phyloP scores from a whole-genome alignment of 2,797 vertebrate genomes.

The Borostomias antarcticus region DNA sequence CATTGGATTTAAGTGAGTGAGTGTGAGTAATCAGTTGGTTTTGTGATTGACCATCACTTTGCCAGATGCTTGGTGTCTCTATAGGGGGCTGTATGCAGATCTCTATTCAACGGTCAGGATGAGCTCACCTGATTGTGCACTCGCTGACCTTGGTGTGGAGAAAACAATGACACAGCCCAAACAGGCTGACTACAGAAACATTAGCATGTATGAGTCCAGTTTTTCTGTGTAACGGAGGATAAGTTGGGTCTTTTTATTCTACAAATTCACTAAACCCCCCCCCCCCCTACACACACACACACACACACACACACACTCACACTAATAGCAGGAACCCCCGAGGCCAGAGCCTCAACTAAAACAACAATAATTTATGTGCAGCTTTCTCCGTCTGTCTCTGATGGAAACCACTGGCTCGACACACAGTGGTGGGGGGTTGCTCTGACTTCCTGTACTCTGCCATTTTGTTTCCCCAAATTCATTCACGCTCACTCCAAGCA shows the following conservation, averaged over 20 bases:
- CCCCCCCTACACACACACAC: too few species aligned
- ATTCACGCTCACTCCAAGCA: constrained; percentile 1
- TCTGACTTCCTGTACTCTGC: constrained; percentile 34
- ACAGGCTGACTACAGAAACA: background rate
- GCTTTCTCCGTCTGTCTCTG: constrained; percentile 35
- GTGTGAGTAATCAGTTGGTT: too few species aligned
- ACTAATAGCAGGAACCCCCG: constrained; percentile 53
- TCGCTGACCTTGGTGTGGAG: constrained; percentile 1
- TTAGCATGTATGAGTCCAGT: background rate
- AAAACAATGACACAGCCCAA: background rate
- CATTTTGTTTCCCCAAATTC: constrained; percentile 23
- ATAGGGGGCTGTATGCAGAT: too few species aligned
- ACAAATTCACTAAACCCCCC: constrained; percentile 31
- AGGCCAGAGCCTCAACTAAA: constrained; percentile 50
- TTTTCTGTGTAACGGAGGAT: constrained; percentile 13
- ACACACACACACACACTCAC: too few species aligned
- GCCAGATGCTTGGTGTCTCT: too few species aligned
- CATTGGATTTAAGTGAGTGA: too few species aligned
- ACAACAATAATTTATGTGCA: constrained; percentile 50
- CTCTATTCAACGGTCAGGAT: background rate
- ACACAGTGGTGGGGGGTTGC: constrained; percentile 19
- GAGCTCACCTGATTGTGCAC: constrained; percentile 17
- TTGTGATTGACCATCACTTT: too few species aligned
- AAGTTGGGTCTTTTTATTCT: constrained; percentile 10
- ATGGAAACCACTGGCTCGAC: constrained; percentile 35